Evolutionary conservation across 2,797 vertebrate genomes (phyloP), one percentile per base, ranked within the genome.

Genomic region (Enteromius radiatus): DNA sequence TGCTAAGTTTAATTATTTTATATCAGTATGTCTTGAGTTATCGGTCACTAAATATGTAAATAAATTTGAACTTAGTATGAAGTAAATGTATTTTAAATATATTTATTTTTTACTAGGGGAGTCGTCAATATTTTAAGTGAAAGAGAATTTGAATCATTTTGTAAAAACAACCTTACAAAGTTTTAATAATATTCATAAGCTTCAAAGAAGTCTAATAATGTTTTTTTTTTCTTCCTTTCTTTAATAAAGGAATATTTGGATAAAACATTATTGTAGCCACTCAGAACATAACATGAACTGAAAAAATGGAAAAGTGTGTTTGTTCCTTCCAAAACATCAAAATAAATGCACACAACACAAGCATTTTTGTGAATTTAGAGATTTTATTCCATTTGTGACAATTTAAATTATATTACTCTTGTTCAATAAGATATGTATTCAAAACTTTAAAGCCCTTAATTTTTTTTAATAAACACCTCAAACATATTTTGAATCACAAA

Each of bases 331-430:
- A 36, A 23, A 82, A 41, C 11, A 41, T 21, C 31, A 67, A 17
- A 69, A 70, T 64, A 86, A 67, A 36, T 17, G 54, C 36, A 73
- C 43, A 70, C n/a, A 15, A 38, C 4, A 63, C 0, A 49, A 9
- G 1, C 69, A 47, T 76, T 23, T 14, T 70, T 82, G 59, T 84
- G 33, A 84, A 92, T 65, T 79, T 49, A 52, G 54, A 84, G 21
- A 21, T 85, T 92, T 94, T 90, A 88, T 93, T 93, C 89, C 86
- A 84, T 88, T 88, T 87, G 82, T 90, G 73, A 89, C 87, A 84
- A 84, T 86, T 77, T 12, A 17, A 38, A 83, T 83, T 59, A 82
- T 85, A 87, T 87, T 69, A 91, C 84, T 78, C 79, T 83, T 86
- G 90, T 83, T 85, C 86, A 81, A 91, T 73, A 83, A 88, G 68